Evolutionary conservation across 92 coral and sea anemone genomes (phyloP), one percentile per base, ranked within the genome.

Genomic region (Muricea muricata): DNA sequence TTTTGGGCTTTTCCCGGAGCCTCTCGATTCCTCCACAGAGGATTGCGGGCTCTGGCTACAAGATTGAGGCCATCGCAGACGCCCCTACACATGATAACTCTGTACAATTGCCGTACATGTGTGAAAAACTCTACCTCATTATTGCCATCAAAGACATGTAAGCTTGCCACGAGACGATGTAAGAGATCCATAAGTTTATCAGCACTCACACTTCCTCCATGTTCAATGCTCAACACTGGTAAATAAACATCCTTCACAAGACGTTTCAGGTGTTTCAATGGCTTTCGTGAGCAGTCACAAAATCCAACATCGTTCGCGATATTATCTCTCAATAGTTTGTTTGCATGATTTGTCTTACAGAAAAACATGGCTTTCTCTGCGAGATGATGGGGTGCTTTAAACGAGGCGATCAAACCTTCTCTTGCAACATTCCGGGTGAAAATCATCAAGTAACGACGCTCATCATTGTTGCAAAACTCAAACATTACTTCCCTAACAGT

Each of bases 391-490:
- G 99, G 99, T 55, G 99, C 93, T 30, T 84, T 73, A n/a, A 94
- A 89, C 18, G 97, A 93, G 3, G 99, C 99, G 41, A 84, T 88
- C 20, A 97, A 88, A 20, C 90, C 85, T 11, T 93, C 93, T 47
- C 93, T 93, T 74, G 95, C 66, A 18, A 90, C 78, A 1, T 90
- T 39, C 46, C 93, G 68, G 58, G 97, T 93, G 57, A 63, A 97
- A 48, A 97, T 86, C 57, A 80, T 90, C 84, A 97, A 78, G 78
- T 89, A 90, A 31, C 91, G 93, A 57, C 93, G 89, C 41, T 97
- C 99, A 73, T 97, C 98, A 78, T 92, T 97, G 90, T 97, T 97
- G 87, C 99, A 97, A 89, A 97, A 97, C 76, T 97, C 99, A 90
- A 97, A 97, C 99, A 97, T 97, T 30, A 94, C 94, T 84, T 88